These are phyloP conservation scores for Porites lobata DNA, from an alignment of 92 coral and sea anemone species.

Conservation along the genomic window DNA sequence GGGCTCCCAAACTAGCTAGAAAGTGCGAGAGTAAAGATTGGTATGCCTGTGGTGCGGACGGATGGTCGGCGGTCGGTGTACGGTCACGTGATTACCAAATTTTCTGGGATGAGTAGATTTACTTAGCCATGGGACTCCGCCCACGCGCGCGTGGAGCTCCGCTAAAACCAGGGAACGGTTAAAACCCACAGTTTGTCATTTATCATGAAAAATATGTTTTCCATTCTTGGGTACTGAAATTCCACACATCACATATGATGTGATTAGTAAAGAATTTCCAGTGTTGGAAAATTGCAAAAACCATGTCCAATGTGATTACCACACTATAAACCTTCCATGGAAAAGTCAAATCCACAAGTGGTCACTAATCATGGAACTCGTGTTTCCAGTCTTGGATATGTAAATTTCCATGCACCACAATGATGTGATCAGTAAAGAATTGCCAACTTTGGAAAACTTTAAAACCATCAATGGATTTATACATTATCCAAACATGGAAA, in stretches of 20 bases:
- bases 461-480: slow-evolving; percentile 37
- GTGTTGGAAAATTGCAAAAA: slow-evolving; percentile 2
- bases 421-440: neutral
- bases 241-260: neutral
- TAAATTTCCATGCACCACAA: neutral
- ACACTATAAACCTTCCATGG: neutral
- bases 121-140: no score
- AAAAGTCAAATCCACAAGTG: slow-evolving; percentile 8
- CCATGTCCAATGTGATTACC: neutral
- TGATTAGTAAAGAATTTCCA: slow-evolving; percentile 24
- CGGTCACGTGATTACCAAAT: no score
- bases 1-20: no score
- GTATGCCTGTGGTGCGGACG: no score
- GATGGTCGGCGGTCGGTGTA: no score
- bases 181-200: neutral
- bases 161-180: neutral
- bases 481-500: slow-evolving; percentile 43
- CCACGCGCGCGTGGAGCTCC: neutral
- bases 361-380: neutral
- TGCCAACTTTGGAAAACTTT: slow-evolving; percentile 35
- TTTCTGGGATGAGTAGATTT: no score
- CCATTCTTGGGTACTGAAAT: slow-evolving; percentile 10
- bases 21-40: no score
- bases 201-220: neutral
- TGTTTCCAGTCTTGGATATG: neutral